Evolutionary conservation across 2,888 invertebrate genomes (phyloP).

Genomic region (Limenitis camilla): DNA sequence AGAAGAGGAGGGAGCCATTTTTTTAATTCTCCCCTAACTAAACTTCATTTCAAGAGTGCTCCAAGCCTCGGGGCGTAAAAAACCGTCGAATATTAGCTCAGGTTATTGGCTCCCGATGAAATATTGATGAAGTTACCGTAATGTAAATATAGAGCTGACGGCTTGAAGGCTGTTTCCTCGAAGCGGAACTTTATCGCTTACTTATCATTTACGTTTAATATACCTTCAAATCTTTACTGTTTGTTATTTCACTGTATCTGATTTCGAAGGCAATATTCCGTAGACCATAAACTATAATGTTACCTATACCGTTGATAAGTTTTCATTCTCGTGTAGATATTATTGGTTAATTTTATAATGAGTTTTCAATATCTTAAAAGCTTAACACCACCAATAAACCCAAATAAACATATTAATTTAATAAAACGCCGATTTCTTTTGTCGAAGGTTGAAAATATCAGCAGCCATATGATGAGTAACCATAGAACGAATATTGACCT

Average conservation of each 20-base stretch:
- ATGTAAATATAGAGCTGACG: slow-evolving; percentile 16
- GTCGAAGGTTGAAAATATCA: too few relatives aligned
- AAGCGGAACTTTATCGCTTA: slow-evolving; percentile 6
- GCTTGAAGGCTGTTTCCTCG: slow-evolving; percentile 6
- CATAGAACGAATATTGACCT: too few relatives aligned
- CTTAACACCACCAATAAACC: too few relatives aligned
- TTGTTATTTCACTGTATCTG: background rate
- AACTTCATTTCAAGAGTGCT: background rate
- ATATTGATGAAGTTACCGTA: slow-evolving; percentile 46
- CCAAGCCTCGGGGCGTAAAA: slow-evolving; percentile 1
- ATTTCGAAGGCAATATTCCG: slow-evolving; percentile 1
- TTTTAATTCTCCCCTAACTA: too few relatives aligned
- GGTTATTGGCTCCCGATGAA: slow-evolving; percentile 48
- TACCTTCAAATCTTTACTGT: background rate
- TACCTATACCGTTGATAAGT: too few relatives aligned
- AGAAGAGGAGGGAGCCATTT: too few relatives aligned
- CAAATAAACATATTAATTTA: too few relatives aligned
- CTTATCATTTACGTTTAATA: background rate
- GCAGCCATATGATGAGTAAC: too few relatives aligned
- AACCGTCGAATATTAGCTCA: slow-evolving; percentile 21
- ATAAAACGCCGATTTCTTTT: too few relatives aligned
- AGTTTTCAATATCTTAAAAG: too few relatives aligned
- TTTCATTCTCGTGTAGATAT: too few relatives aligned
- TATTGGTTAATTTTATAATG: too few relatives aligned
- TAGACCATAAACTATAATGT: background rate